Base-by-base conservation (phyloP, 2,888 invertebrate species). In the Hyles lineata region DNA sequence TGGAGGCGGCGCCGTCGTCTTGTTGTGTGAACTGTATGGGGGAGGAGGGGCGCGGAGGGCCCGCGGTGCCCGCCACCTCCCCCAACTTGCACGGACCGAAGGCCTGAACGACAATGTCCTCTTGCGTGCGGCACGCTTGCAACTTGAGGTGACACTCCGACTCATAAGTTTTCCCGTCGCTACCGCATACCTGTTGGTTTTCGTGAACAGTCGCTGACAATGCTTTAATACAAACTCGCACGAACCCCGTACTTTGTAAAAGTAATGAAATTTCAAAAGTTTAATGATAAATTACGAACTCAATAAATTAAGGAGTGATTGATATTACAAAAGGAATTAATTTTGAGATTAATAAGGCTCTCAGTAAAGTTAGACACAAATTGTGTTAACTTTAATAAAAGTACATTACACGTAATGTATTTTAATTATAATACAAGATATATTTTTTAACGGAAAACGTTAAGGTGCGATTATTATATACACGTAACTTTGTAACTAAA, bases 101-200 rank as follows among this genome's bases (percentile, higher is more conserved):
- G 1, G 97, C 97, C 89, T 96, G 96, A 7, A 97, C 96, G 43
- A 96, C 96, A 78, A 98, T 96, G 84, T 97, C 96, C 82, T 96
- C 96, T 92, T 98, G 98, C 84, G 96, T 95, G 82, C 97, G 96
- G 92, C 98, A 98, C 72, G 98, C 97, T 90, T 97, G 96, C 85
- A 97, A 96, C 81, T 97, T 96, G 76, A 98, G 95, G 85, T 97
- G 96, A 87, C 98, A 98, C 86, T 98, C 97, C 78, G 97, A 98
- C 81, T 97, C 95, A 89, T 97, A 98, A 74, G 97, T 97, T 91
- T 97, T 97, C 72, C 97, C 97, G 85, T 97, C 97, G 85, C 97
- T 97, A 74, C 97, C 97, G 89, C 97, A 97, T 82, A 97, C 96
- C 94, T 94, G 90, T 88, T 87, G 83, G 81, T 77, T 82, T 83